Base-by-base conservation (phyloP, 2,888 invertebrate species). In the Papilio elwesi region DNA sequence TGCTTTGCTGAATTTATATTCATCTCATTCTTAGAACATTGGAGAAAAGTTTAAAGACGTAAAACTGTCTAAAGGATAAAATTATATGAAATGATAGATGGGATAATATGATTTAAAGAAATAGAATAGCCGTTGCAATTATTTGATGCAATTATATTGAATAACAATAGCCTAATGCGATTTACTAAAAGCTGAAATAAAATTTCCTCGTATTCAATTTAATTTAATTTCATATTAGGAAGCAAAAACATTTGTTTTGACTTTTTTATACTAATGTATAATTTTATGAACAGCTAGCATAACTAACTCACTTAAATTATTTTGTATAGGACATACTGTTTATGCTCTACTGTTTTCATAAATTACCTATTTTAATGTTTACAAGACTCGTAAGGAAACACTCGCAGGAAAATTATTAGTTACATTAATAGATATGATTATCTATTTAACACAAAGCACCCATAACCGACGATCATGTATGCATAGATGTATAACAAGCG, bases 361-460 rank as follows among this genome's bases (percentile, higher is more conserved):
- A 62, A n/a, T n/a, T 71, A 52, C 16, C 53, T n/a, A 16, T 11
- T 36, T 47, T 67, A 67, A 71, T 71, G 71, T 49, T 26, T n/a
- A 67, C 67, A 26, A 16, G 62, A 67, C n/a, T 16, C 67, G 67
- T 71, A 71, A 71, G 67, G 67, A 71, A 71, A 51, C 67, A 9
- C 52, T 67, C n/a, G 15, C 7, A 36, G 26, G 52, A 52, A 71
- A 49, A 59, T 67, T 62, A 59, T 67, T 16, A 47, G 26, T 15
- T 6, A n/a, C 51, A 67, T 67, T 59, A 36, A 36, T 36, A 12
- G 12, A 36, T 13, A 36, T 26, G 1, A 26, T 1, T 26, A 26
- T 26, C 26, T 26, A 26, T 26, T 26, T 26, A 26, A 26, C 1
- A 26, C 26, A 26, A 26, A 4, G 26, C 26, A 26, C 26, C 26